phyloP scores from a whole-genome alignment of 2,888 invertebrate genomes.

The Oxycera nigricornis region DNA sequence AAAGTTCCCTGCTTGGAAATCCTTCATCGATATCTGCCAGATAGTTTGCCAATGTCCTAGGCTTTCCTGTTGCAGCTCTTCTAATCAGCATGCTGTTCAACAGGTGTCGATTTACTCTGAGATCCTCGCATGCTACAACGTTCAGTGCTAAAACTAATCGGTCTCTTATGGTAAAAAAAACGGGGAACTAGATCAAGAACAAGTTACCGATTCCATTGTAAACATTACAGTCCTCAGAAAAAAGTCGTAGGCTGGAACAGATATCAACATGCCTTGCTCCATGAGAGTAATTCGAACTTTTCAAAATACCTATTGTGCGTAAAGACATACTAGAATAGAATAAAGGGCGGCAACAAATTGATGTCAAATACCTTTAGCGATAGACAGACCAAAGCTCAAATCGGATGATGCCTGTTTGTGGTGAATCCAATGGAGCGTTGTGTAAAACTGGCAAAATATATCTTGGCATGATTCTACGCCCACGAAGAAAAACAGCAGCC shows the following conservation, averaged over 20 bases:
- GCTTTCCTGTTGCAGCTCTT: too few species aligned
- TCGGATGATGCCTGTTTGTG: background rate
- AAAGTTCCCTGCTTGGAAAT: background rate
- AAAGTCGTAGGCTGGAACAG: too few species aligned
- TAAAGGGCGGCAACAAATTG: background rate
- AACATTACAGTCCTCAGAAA: background rate
- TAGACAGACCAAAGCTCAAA: constrained; percentile 2
- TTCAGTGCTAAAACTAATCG: background rate
- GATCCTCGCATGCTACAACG: background rate
- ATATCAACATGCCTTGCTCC: background rate
- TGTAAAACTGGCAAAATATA: background rate
- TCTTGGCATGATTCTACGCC: background rate
- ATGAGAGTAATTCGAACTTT: background rate
- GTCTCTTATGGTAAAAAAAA: background rate
- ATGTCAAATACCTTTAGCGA: constrained; percentile 21
- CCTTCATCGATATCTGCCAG: constrained; percentile 15
- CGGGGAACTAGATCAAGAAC: background rate
- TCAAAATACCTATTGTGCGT: background rate
- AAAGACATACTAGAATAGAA: too few species aligned
- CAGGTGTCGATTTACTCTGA: background rate
- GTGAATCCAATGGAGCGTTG: background rate
- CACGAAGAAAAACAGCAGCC: background rate
- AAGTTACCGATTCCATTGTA: constrained; percentile 1
- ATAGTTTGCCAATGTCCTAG: background rate
- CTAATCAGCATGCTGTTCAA: background rate